Evolutionary conservation across 2,113 vertebrate genomes (phyloP).

Genomic region (Chaenocephalus aceratus): DNA sequence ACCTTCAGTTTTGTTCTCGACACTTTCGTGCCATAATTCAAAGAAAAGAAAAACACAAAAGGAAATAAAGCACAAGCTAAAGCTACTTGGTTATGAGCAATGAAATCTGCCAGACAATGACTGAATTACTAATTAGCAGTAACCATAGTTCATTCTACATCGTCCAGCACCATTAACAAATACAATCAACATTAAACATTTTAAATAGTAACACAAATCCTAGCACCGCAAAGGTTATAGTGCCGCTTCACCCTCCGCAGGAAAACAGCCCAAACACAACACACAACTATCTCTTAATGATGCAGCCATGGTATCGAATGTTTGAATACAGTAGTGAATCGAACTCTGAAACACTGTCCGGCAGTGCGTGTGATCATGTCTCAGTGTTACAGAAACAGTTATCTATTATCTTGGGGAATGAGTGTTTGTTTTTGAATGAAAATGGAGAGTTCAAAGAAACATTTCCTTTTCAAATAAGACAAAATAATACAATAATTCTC

Average conservation of each 20-base stretch:
- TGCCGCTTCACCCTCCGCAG: conserved; percentile 46
- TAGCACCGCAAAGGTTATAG: conserved; percentile 55
- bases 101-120: conserved; percentile 14
- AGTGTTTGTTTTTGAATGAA: neutral
- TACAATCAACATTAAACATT: conserved; percentile 39
- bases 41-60: conserved; percentile 1
- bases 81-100: conserved; percentile 12
- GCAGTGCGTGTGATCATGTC: neutral
- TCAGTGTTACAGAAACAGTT: too few relatives aligned
- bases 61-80: neutral
- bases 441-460: neutral
- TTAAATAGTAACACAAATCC: conserved; percentile 43
- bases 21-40: neutral
- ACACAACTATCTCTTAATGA: neutral
- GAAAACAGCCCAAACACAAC: conserved; percentile 35
- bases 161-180: conserved; percentile 32
- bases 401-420: neutral
- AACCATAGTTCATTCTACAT: conserved; percentile 7
- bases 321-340: neutral
- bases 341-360: conserved; percentile 5
- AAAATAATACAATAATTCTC: neutral
- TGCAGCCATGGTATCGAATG: neutral
- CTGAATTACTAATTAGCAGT: conserved; percentile 1
- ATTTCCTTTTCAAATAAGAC: conserved; percentile 24
- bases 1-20: conserved; percentile 61